Evolutionary conservation across 2,888 invertebrate genomes (phyloP).

Genomic region (Ormyrus nitidulus): DNA sequence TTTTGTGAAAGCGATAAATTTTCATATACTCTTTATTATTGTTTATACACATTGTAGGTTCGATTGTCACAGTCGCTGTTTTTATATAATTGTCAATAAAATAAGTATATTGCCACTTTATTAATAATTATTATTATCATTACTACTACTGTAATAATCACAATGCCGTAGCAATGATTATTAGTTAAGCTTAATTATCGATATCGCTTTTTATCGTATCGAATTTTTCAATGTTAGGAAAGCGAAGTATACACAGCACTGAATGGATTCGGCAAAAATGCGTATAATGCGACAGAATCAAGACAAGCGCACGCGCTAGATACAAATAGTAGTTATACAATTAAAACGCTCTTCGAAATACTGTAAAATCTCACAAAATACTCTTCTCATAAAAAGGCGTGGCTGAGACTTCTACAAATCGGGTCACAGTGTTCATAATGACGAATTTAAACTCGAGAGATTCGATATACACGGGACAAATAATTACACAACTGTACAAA

Average conservation of each 20-base stretch:
- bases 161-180: constrained; percentile 29
- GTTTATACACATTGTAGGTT: constrained; percentile 43
- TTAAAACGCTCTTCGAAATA: constrained; percentile 74
- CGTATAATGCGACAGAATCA: constrained; percentile 45
- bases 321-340: constrained; percentile 69
- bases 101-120: constrained; percentile 50
- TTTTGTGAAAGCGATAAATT: constrained; percentile 27
- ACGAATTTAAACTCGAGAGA: constrained; percentile 54
- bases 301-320: constrained; percentile 67
- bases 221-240: constrained; percentile 16
- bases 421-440: constrained; percentile 56
- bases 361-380: constrained; percentile 75
- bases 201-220: constrained; percentile 43
- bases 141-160: constrained; percentile 40
- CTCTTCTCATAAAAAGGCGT: constrained; percentile 66
- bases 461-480: constrained; percentile 50
- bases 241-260: constrained; percentile 42
- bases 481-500: constrained; percentile 56
- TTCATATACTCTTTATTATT: constrained; percentile 38
- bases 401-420: constrained; percentile 62
- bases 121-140: constrained; percentile 33
- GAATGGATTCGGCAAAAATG: constrained; percentile 41
- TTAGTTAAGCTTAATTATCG: constrained; percentile 40
- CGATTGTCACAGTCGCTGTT: constrained; percentile 56
- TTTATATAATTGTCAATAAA: constrained; percentile 46